These are phyloP conservation scores for Mirounga angustirostris DNA, from an alignment of 2,113 vertebrate genomes.

Conservation along the genomic window DNA sequence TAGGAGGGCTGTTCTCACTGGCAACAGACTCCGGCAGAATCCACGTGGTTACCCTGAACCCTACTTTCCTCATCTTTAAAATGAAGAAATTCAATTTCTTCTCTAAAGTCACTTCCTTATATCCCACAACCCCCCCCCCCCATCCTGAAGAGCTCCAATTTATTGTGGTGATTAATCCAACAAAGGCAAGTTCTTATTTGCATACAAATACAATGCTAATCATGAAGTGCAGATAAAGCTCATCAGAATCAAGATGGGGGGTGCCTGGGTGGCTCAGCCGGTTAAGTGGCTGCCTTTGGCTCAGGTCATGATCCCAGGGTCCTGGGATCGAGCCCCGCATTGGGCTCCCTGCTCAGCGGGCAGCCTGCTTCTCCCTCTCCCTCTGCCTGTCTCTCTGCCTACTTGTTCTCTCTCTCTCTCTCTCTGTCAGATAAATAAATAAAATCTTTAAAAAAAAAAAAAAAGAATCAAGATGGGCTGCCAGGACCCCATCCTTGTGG, in stretches of 20 bases:
- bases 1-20: too few relatives aligned
- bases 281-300: too few relatives aligned
- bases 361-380: too few relatives aligned
- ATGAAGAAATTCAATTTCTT: not conserved
- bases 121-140: not conserved
- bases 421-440: too few relatives aligned
- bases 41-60: not conserved
- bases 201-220: conserved; percentile 60
- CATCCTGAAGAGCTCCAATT: not conserved
- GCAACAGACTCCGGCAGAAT: not conserved
- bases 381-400: too few relatives aligned
- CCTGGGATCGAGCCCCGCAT: too few relatives aligned
- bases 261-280: too few relatives aligned
- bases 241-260: not conserved
- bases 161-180: not conserved
- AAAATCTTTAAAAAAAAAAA: too few relatives aligned
- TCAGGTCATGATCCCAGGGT: too few relatives aligned
- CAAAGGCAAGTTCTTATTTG: conserved; percentile 58
- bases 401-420: too few relatives aligned
- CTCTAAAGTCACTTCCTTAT: not conserved
- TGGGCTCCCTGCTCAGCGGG: too few relatives aligned
- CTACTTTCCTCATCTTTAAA: not conserved
- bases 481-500: not conserved
- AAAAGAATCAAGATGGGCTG: not conserved
- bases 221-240: not conserved